These are phyloP conservation scores for Cephalotes varians DNA, from an alignment of 2,888 invertebrate genomes.

Conservation along the genomic window DNA sequence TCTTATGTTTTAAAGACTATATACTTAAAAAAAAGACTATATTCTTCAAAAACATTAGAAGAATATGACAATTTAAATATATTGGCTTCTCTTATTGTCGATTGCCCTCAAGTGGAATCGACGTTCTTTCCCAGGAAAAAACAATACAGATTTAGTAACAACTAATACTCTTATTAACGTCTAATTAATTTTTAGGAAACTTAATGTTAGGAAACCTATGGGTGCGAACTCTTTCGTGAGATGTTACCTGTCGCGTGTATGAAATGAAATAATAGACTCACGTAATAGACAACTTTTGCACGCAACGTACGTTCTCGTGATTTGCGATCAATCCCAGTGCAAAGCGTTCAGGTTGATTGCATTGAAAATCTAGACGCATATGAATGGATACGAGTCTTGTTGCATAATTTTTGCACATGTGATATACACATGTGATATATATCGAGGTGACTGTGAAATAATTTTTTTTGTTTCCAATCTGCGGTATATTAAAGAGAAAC, in stretches of 20 bases:
- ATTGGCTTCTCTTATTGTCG: background rate
- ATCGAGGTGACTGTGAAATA: background rate
- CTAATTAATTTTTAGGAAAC: slow-evolving; percentile 39
- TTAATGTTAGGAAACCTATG: background rate
- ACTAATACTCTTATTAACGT: background rate
- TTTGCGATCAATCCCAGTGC: slow-evolving; percentile 2
- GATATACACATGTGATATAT: too few relatives aligned
- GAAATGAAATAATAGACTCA: background rate
- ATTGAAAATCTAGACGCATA: slow-evolving; percentile 11
- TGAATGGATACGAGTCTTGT: background rate
- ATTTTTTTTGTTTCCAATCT: background rate
- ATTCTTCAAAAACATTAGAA: background rate
- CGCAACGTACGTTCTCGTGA: background rate
- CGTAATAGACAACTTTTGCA: too few relatives aligned
- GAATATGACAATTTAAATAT: background rate
- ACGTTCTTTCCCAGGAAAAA: background rate
- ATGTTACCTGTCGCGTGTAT: background rate
- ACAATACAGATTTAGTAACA: background rate
- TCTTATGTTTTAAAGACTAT: background rate
- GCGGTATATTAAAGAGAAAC: slow-evolving; percentile 8
- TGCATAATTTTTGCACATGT: slow-evolving; percentile 15
- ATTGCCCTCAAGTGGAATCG: background rate
- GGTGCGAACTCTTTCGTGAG: background rate
- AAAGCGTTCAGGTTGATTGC: slow-evolving; percentile 27
- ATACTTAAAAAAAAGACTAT: background rate